phyloP scores from a whole-genome alignment of 2,113 vertebrate genomes.

The Nothocercus julius region DNA sequence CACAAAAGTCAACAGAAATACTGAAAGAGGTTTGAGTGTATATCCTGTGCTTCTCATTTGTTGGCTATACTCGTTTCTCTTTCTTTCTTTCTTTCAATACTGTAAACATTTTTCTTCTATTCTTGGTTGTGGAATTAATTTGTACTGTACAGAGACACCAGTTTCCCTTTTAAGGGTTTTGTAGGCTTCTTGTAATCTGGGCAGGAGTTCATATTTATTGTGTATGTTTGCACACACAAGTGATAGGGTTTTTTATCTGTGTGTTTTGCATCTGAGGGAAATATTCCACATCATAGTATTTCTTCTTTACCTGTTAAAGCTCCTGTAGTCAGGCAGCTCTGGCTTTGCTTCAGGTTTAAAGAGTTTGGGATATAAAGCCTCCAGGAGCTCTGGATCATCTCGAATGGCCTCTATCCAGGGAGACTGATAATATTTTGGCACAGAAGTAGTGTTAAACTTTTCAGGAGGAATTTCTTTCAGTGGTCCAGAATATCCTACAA shows the following conservation, averaged over 20 bases:
- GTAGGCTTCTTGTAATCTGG: background rate
- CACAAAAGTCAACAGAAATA: background rate
- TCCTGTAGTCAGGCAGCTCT: constrained; percentile 87
- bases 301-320: constrained; percentile 91
- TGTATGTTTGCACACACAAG: background rate
- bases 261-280: background rate
- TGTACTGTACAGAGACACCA: background rate
- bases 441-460: constrained; percentile 91
- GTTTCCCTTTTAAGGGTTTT: background rate
- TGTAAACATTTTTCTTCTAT: background rate
- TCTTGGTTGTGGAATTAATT: background rate
- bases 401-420: constrained; percentile 93
- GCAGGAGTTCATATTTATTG: background rate
- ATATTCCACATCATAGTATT: background rate
- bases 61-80: background rate
- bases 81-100: background rate
- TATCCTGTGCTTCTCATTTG: background rate
- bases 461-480: constrained; percentile 92
- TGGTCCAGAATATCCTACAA: constrained; percentile 89
- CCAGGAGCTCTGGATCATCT: constrained; percentile 83
- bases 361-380: constrained; percentile 80
- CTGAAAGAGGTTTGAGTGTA: background rate
- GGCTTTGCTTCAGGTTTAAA: constrained; percentile 81
- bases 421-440: constrained; percentile 93
- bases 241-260: background rate